Base-by-base conservation (phyloP, 2,888 invertebrate genomes). In the Drosophila infuscata region DNA sequence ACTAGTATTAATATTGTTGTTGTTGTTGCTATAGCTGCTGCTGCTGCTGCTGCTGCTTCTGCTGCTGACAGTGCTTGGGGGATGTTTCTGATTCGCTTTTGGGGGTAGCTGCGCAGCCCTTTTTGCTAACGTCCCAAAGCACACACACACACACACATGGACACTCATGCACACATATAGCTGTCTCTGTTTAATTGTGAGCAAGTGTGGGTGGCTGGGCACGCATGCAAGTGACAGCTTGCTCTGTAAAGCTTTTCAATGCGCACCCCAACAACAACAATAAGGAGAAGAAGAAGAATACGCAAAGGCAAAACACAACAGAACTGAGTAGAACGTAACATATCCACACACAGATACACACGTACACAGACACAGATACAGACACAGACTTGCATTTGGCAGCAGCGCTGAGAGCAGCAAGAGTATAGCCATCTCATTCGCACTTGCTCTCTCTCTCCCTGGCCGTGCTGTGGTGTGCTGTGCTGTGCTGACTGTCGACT, bases 91-190 rank as follows among this genome's bases (percentile, higher is more conserved):
- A 36, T 60, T 58, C 59, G 66, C 56, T 62, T 74, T 70, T 77
- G 77, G 80, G 80, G 82, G 81, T 79, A 81, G 79, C 76, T 77
- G 81, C 79, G 81, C 81, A 81, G 68, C 59, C 70, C 70, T 67
- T 70, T 56, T 57, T 64, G 43, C 60, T 15, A 36, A 62, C 74
- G 53, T 67, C 46, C 43, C 46, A 46, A 46, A 25, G 51, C 58
- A 48, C 29, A 54, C 33, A 56, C 36, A 63, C 53, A 58, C 32
- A 56, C 32, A 60, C 38, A 60, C 9, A 54, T 29, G 11, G 9
- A 49, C 30, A 32, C 32, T 58, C 30, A 43, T 6, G 7, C 29
- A 20, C 9, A 43, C 32, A 30, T 58, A 59, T 66, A 35, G 61
- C 62, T 68, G 61, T 73, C 81, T 70, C 66, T 68, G 4, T 79